phyloP scores from a whole-genome alignment of 2,888 invertebrate genomes.

The Acanthosoma haemorrhoidale region DNA sequence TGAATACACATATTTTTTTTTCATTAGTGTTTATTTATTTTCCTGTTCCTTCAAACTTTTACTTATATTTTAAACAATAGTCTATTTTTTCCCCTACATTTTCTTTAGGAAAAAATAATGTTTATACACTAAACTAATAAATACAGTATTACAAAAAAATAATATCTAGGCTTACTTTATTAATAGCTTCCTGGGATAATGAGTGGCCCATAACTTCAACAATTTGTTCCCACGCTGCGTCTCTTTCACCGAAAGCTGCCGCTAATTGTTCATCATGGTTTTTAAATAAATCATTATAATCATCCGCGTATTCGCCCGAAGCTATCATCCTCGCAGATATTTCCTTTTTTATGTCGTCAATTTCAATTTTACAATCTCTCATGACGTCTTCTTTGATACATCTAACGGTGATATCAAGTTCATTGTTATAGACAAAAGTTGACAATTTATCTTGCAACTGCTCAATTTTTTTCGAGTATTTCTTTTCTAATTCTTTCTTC shows the following conservation, averaged over 20 bases:
- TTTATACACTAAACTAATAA: not conserved
- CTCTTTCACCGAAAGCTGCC: not conserved
- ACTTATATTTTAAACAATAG: no score
- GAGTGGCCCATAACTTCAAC: conserved; percentile 11
- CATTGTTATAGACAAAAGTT: conserved; percentile 18
- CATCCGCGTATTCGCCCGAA: not conserved
- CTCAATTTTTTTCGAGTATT: conserved; percentile 32
- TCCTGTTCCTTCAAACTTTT: no score
- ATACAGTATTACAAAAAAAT: not conserved
- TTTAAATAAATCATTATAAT: no score
- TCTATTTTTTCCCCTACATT: not conserved
- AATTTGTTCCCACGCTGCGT: not conserved
- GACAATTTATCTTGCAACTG: conserved; percentile 19
- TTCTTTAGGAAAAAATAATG: not conserved
- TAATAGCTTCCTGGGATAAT: not conserved
- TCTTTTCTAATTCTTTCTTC: conserved; percentile 26
- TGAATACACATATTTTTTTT: no score
- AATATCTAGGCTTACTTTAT: conserved; percentile 9
- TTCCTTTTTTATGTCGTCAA: conserved; percentile 33
- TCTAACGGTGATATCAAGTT: conserved; percentile 30
- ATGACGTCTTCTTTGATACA: conserved; percentile 32
- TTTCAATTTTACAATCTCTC: conserved; percentile 33
- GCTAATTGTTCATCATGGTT: not conserved
- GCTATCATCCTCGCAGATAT: conserved; percentile 1
- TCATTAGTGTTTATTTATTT: no score